Conservation (phyloP, 2,113 vertebrate genomes). For the Mobula birostris region DNA sequence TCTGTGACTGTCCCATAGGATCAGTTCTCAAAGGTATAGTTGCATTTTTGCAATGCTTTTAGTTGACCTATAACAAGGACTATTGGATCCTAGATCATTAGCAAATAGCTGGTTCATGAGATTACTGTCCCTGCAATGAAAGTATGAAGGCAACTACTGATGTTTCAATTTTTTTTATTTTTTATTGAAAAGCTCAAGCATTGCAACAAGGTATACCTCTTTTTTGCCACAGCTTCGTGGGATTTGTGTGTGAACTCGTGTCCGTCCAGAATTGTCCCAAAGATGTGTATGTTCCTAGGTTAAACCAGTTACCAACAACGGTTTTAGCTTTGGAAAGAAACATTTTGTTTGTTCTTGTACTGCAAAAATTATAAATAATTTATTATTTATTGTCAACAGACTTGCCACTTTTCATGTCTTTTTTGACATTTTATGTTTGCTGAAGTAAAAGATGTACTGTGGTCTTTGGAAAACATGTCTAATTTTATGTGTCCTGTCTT, state of each 20-base stretch:
- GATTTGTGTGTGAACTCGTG: constrained; percentile 82
- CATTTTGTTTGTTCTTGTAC: constrained; percentile 85
- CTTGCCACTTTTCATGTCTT: constrained; percentile 92
- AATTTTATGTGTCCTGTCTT: constrained; percentile 66
- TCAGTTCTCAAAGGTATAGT: constrained; percentile 59
- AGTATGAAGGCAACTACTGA: constrained; percentile 57
- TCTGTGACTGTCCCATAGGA: constrained; percentile 47
- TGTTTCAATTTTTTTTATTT: constrained; percentile 54
- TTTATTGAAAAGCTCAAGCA: constrained; percentile 73
- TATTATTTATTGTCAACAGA: constrained; percentile 98
- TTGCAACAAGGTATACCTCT: constrained; percentile 99
- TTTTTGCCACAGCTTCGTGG: constrained; percentile 81
- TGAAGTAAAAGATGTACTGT: constrained; percentile 78
- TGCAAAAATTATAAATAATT: constrained; percentile 88
- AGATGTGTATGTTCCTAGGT: constrained; percentile 93
- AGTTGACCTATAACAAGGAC: constrained; percentile 58
- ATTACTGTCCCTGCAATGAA: constrained; percentile 52
- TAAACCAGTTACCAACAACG: constrained; percentile 55
- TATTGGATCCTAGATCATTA: constrained; percentile 62
- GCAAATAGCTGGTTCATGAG: constrained; percentile 61
- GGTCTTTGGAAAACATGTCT: constrained; percentile 76
- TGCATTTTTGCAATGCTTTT: constrained; percentile 58
- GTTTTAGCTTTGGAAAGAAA: constrained; percentile 59
- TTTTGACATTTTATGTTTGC: constrained; percentile 74
- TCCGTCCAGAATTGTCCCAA: constrained; percentile 79